These are phyloP conservation scores for Paragorgia papillata DNA, from an alignment of 92 coral and sea anemone species.

Conservation along the genomic window DNA sequence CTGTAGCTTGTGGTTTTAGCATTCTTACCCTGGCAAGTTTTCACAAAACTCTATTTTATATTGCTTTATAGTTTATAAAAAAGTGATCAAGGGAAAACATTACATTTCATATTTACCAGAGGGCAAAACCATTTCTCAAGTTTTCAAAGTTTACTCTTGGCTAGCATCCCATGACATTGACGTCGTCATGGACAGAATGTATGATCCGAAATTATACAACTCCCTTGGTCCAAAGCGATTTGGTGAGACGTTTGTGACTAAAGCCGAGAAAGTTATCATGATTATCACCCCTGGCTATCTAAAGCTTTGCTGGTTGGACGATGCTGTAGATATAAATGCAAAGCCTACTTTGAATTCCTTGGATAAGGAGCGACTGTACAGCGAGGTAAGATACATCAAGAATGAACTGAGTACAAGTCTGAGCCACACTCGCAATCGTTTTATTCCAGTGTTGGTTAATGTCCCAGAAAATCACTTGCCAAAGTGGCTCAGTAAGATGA, in stretches of 20 bases:
- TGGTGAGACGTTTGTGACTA: slow-evolving; percentile 32
- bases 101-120: slow-evolving; percentile 37
- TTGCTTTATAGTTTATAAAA: neutral
- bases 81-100: slow-evolving; percentile 4
- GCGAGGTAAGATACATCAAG: slow-evolving; percentile 30
- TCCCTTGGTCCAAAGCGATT: slow-evolving; percentile 39
- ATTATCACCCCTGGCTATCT: slow-evolving; percentile 22
- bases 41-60: too few relatives aligned
- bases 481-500: slow-evolving; percentile 27
- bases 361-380: slow-evolving; percentile 26
- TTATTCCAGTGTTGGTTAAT: slow-evolving; percentile 20
- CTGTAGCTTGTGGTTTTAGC: too few relatives aligned
- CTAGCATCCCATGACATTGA: slow-evolving; percentile 11
- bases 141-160: slow-evolving; percentile 24
- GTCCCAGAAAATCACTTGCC: slow-evolving; percentile 14
- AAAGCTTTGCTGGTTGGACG: slow-evolving; percentile 33
- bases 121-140: slow-evolving; percentile 1
- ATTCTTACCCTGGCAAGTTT: too few relatives aligned
- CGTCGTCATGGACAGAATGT: slow-evolving; percentile 33
- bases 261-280: slow-evolving; percentile 39
- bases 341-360: slow-evolving; percentile 10
- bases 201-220: slow-evolving; percentile 41
- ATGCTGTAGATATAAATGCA: slow-evolving; percentile 7
- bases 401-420: slow-evolving; percentile 24
- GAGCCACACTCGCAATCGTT: slow-evolving; percentile 5